Base-by-base conservation (phyloP, 1,140 invertebrate species). In the Drosophila eugracilis region DNA sequence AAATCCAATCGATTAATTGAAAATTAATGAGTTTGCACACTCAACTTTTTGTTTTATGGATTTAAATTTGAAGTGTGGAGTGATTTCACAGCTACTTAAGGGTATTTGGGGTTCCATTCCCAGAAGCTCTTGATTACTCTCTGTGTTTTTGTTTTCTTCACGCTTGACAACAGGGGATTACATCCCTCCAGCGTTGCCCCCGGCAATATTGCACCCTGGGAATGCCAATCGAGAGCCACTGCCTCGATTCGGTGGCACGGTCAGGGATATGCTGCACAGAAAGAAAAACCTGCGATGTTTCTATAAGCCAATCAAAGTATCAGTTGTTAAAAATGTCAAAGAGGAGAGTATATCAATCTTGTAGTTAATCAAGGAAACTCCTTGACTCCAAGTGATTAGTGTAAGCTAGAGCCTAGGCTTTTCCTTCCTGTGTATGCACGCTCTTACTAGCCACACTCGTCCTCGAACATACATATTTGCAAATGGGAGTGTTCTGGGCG, bases 381-480 rank as follows among this genome's bases (percentile, higher is more conserved):
- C 6, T 2, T 12, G 1, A 30, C n/a, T n/a, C n/a, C n/a, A n/a
- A n/a, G n/a, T n/a, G n/a, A n/a, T n/a, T n/a, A n/a, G n/a, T n/a
- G n/a, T n/a, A n/a, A n/a, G n/a, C n/a, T n/a, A n/a, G n/a, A n/a
- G n/a, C n/a, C n/a, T n/a, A n/a, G n/a, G n/a, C 28, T 12, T 19
- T 9, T 21, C 22, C 22, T 0, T 28, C 10, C 6, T 15, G 21
- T 5, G 24, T 47, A 21, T 26, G n/a, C n/a, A n/a, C n/a, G n/a
- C 9, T 36, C 41, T 28, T 44, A 48, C 57, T 26, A n/a, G 19
- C n/a, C n/a, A 42, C n/a, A 24, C 58, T 26, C 60, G 55, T 44
- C 30, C 22, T 47, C 41, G 37, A 62, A 62, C 63, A 66, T 67
- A 62, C 63, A 66, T 81, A 81, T 81, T 81, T 81, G 78, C 78